Evolutionary conservation across 2,113 vertebrate species (phyloP).

Genomic region (Elaphurus davidianus): DNA sequence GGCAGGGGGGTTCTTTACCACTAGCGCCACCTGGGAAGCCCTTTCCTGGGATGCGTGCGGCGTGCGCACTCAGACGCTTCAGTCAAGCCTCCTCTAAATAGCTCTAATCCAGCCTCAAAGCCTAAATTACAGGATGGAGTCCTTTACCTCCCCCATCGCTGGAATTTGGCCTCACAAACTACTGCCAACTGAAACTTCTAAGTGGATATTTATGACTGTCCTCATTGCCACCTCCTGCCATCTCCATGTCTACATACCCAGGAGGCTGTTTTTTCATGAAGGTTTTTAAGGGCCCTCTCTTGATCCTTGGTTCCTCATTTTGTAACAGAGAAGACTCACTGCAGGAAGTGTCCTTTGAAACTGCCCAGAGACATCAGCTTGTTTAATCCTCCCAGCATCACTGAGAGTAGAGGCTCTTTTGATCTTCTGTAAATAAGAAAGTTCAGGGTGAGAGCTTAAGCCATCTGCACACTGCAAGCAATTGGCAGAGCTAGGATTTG

Average conservation of each 20-base stretch:
- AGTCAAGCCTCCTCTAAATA: not conserved
- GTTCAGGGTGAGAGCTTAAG: not conserved
- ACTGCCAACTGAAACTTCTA: not conserved
- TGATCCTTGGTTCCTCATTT: not conserved
- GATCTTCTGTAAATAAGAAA: not conserved
- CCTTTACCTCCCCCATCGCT: not conserved
- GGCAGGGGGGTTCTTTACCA: not conserved
- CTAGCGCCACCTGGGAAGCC: not conserved
- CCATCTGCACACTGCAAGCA: fast-evolving
- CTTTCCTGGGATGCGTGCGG: not conserved
- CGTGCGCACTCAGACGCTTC: fast-evolving
- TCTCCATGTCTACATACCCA: not conserved
- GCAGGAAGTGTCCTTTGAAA: not conserved
- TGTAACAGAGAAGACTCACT: not conserved
- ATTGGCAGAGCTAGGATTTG: not conserved
- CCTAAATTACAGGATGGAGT: not conserved
- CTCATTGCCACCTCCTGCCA: not conserved
- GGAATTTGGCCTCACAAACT: not conserved
- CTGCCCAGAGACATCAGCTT: not conserved
- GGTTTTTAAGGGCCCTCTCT: not conserved
- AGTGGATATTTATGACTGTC: not conserved
- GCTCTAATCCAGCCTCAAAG: not conserved
- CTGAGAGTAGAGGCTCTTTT: not conserved
- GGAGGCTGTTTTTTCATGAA: not conserved
- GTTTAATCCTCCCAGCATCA: not conserved